Base-by-base conservation (phyloP, 2,888 invertebrate species). In the Scaptomyza reducta region DNA sequence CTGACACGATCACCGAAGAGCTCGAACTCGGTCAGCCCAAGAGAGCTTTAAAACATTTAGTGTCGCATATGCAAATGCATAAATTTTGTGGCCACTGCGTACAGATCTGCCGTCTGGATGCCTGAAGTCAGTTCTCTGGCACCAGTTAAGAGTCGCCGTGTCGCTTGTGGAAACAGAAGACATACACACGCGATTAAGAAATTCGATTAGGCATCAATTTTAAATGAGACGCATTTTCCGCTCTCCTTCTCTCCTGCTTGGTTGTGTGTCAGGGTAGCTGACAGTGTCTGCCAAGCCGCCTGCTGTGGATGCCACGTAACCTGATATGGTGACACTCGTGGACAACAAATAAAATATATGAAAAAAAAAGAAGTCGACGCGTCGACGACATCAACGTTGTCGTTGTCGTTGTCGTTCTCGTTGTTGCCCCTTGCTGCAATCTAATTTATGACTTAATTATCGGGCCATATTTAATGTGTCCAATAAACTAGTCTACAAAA, bases 401-500 rank as follows among this genome's bases (percentile, higher is more conserved):
- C 61, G 73, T 57, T 60, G 71, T 59, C 59, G 66, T 45, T 38
- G 64, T 59, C 64, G 29, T 10, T 27, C 27, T 27, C 27, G 27
- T 27, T 27, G 68, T 72, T 68, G 65, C 60, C 45, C 63, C 56
- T 16, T 40, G 74, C 74, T 80, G 80, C 89, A 88, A 89, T 89
- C 90, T 90, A 90, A 91, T 91, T 91, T 91, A 91, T 91, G 91
- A 90, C 91, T 91, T 91, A 91, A 91, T 91, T 91, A 91, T 90
- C 91, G 83, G 89, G 89, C 89, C 89, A 90, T 90, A 91, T 90
- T 90, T 91, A 91, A 91, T 91, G 91, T 88, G 90, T 89, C 89
- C 90, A 90, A 91, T 91, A 93, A 93, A 93, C 93, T 93, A 93
- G 93, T 94, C 93, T 87, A 89, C 89, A 89, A 90, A 89, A 89